Evolutionary conservation across 2,888 invertebrate species (phyloP).

Genomic region (Mesorhabditis sp.): DNA sequence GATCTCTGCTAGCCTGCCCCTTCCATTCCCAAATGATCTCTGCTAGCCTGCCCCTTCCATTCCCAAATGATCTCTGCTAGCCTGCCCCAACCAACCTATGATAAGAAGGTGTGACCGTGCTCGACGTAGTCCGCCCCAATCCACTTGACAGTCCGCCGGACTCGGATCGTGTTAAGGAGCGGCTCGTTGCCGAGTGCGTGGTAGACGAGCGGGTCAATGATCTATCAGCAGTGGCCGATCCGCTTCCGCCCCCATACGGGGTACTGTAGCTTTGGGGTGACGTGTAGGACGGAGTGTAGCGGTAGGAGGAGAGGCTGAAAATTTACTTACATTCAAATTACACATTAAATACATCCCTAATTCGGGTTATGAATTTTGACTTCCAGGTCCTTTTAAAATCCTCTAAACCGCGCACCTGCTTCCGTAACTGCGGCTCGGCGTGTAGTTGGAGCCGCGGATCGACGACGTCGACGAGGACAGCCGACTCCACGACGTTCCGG

Average conservation of each 20-base stretch:
- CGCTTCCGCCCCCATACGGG: not conserved
- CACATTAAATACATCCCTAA: no score
- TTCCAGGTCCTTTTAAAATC: not conserved
- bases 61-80: no score
- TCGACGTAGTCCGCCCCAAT: not conserved
- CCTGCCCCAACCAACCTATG: not conserved
- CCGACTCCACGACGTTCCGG: conserved; percentile 12
- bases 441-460: conserved; percentile 33
- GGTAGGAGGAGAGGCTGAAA: conserved; percentile 1
- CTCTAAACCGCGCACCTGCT: conserved; percentile 4
- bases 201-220: not conserved
- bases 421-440: not conserved
- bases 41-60: no score
- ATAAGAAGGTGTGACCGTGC: not conserved
- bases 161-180: not conserved
- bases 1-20: no score
- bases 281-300: conserved; percentile 2
- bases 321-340: not conserved
- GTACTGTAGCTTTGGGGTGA: not conserved
- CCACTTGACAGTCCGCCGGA: not conserved
- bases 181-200: not conserved
- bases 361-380: not conserved
- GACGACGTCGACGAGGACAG: conserved; percentile 36
- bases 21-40: no score
- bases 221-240: not conserved